A percentile compares a stretch with the other conserved stretches of the same genome.
These are phyloP conservation scores for Protomyctophum bolini DNA, from an alignment of 2,113 vertebrate genomes.

Conservation along the genomic window DNA sequence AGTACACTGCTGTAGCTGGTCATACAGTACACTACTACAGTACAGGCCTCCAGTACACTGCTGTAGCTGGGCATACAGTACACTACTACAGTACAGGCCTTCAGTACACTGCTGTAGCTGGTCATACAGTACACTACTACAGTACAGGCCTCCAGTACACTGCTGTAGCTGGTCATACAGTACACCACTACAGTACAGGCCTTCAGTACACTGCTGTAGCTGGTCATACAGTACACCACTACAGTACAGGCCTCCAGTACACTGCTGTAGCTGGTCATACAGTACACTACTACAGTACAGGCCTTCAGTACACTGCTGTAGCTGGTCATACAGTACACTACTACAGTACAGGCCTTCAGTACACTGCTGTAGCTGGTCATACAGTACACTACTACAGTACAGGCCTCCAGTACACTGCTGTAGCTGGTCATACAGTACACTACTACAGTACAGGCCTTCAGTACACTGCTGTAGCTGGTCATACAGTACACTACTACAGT, in stretches of 20 bases:
- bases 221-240: too few relatives aligned
- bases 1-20: constrained; percentile 68
- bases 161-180: not conserved
- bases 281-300: constrained; percentile 5
- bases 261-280: not conserved
- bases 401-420: too few relatives aligned
- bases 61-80: constrained; percentile 66
- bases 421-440: too few relatives aligned
- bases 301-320: too few relatives aligned
- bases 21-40: constrained; percentile 22
- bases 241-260: too few relatives aligned
- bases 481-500: constrained; percentile 10
- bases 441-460: too few relatives aligned
- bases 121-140: constrained; percentile 25
- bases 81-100: constrained; percentile 19
- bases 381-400: constrained; percentile 4
- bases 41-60: constrained; percentile 56
- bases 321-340: too few relatives aligned
- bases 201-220: too few relatives aligned
- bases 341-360: too few relatives aligned
- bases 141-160: constrained; percentile 46
- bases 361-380: not conserved
- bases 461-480: too few relatives aligned
- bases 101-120: constrained; percentile 67
- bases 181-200: constrained; percentile 16